These are phyloP conservation scores for Chymomyza caudatula DNA, from an alignment of 2,888 invertebrate genomes.

Conservation along the genomic window DNA sequence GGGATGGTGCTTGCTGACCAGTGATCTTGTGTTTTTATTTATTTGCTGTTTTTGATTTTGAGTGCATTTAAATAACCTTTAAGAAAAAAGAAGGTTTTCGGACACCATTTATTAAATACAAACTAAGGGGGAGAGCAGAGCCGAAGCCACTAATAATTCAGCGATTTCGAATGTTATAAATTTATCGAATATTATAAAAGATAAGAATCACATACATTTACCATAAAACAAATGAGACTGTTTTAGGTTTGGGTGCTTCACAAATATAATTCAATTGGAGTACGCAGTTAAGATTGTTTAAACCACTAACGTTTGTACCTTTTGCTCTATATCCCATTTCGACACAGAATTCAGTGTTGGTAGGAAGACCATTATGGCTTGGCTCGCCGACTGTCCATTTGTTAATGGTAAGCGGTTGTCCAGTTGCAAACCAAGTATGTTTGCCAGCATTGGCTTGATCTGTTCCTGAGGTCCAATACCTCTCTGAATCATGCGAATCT, in stretches of 20 bases:
- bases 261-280: neutral
- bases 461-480: constrained; percentile 40
- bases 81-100: too few species aligned
- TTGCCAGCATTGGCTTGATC: constrained; percentile 39
- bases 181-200: too few species aligned
- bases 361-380: constrained; percentile 17
- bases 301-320: neutral
- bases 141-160: too few species aligned
- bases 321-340: neutral
- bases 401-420: constrained; percentile 27
- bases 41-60: too few species aligned
- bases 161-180: too few species aligned
- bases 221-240: neutral
- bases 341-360: constrained; percentile 11
- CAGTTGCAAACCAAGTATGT: constrained; percentile 46
- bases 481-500: neutral
- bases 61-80: too few species aligned
- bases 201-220: neutral
- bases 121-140: too few species aligned
- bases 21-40: too few species aligned
- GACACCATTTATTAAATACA: too few species aligned
- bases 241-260: neutral
- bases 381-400: constrained; percentile 45
- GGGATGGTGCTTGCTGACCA: too few species aligned
- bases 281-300: neutral